Percentiles rank a stretch among this genome's conserved stretches.
These are phyloP conservation scores for Phyllostomus discolor DNA, from an alignment of 2,113 vertebrate genomes.

Conservation along the genomic window DNA sequence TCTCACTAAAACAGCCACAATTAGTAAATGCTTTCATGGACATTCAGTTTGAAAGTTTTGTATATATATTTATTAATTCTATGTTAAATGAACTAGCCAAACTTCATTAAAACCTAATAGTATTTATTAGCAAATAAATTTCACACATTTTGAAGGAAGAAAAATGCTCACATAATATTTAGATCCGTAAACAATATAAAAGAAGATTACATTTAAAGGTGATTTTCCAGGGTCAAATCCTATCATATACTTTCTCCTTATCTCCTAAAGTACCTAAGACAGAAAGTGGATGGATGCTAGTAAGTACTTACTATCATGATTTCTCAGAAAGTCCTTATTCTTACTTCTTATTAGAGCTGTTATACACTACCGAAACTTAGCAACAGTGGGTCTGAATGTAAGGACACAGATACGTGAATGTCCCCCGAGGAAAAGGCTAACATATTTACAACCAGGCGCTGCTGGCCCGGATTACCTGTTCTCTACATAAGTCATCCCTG, in stretches of 20 bases:
- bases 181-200: not conserved
- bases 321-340: not conserved
- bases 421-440: not conserved
- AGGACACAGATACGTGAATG: not conserved
- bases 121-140: not conserved
- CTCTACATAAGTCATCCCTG: not conserved
- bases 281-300: not conserved
- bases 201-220: not conserved
- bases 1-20: not conserved
- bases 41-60: not conserved
- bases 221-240: not conserved
- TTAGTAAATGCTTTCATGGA: not conserved
- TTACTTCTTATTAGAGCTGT: not conserved
- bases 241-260: not conserved
- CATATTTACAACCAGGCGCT: not conserved
- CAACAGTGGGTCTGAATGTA: not conserved
- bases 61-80: not conserved
- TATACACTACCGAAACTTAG: not conserved
- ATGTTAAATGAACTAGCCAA: slow-evolving; percentile 9
- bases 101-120: not conserved
- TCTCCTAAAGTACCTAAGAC: not conserved
- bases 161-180: not conserved
- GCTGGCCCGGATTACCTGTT: not conserved
- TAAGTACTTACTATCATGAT: not conserved
- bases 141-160: not conserved